Evolutionary conservation across 2,113 vertebrate species (phyloP).

Genomic region (chimpanzee (Pan troglodytes)): NHGRI_mPanTro3-v2.1_pri NC_072403.2:103534501-103535000

Average conservation of each 20-base stretch:
- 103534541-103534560: neutral
- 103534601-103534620: neutral
- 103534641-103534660: neutral
- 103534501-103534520: neutral
- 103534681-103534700: neutral
- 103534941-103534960: neutral
- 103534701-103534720: neutral
- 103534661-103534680: neutral
- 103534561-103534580: neutral
- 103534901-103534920: neutral
- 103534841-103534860: neutral
- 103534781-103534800: neutral
- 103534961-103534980: neutral
- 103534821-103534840: neutral
- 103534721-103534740: neutral
- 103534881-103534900: neutral
- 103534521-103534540: neutral
- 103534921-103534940: neutral
- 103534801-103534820: slow-evolving; percentile 7
- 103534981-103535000: neutral
- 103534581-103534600: neutral
- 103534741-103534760: neutral
- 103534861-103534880: neutral
- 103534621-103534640: neutral
- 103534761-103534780: neutral